Conservation (phyloP, 2,888 invertebrate genomes). For the Pterobdella sp. region DNA sequence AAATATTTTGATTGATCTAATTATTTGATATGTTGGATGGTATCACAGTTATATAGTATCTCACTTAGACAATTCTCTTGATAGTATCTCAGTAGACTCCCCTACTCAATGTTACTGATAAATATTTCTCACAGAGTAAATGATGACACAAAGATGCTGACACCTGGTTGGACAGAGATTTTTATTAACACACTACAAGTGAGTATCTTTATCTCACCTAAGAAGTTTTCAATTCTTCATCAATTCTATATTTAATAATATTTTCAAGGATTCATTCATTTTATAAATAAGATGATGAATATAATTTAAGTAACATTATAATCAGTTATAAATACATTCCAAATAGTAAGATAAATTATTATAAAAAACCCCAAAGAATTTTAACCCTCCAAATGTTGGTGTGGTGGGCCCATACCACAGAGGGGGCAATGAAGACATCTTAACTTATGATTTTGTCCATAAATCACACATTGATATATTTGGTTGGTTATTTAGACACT, state of each 20-base stretch:
- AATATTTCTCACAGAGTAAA: slow-evolving; percentile 28
- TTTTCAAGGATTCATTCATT: background rate
- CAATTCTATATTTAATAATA: too few relatives aligned
- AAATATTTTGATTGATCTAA: slow-evolving; percentile 3
- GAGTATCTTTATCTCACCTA: background rate
- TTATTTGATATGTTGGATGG: background rate
- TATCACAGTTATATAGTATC: background rate
- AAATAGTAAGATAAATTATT: background rate
- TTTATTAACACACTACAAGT: slow-evolving; percentile 32
- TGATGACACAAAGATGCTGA: slow-evolving; percentile 33
- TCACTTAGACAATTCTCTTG: background rate
- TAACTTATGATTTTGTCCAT: slow-evolving; percentile 39
- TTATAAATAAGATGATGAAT: background rate
- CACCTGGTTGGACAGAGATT: slow-evolving; percentile 34
- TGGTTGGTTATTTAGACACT: slow-evolving; percentile 24
- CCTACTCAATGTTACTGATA: too few relatives aligned
- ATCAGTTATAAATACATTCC: background rate
- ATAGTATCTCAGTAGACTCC: background rate
- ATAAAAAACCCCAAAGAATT: background rate
- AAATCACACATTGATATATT: slow-evolving; percentile 36
- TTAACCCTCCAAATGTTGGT: slow-evolving; percentile 36
- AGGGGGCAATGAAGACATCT: slow-evolving; percentile 37
- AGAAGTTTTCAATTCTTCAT: too few relatives aligned
- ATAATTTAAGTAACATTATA: background rate
- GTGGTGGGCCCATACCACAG: slow-evolving; percentile 38